A percentile compares a stretch with the other conserved stretches of the same genome.
phyloP scores from a whole-genome alignment of 1,140 invertebrate species.

The Macrosteles quadrilineatus region DNA sequence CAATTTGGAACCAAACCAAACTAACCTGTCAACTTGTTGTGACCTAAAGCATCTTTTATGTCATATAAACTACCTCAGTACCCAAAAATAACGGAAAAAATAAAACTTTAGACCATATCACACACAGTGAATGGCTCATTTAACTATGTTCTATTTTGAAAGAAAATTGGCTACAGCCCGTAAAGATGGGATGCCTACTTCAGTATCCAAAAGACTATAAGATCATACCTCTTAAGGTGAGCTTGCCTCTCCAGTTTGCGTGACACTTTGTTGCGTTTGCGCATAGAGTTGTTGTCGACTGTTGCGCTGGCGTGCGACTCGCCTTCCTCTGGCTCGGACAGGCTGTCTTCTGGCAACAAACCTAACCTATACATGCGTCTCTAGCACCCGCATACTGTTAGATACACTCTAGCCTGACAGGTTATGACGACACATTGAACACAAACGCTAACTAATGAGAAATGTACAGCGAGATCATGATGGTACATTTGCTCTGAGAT shows the following conservation, averaged over 20 bases:
- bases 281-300: slow-evolving; percentile 46
- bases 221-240: slow-evolving; percentile 70
- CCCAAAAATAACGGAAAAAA: not conserved
- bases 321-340: slow-evolving; percentile 39
- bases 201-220: no score
- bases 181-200: no score
- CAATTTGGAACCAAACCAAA: no score
- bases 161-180: slow-evolving; percentile 13
- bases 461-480: no score
- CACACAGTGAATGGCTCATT: no score
- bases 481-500: no score
- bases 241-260: slow-evolving; percentile 65
- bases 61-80: no score
- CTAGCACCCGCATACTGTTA: not conserved
- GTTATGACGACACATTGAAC: no score
- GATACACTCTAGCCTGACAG: no score
- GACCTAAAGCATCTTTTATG: no score
- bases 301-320: slow-evolving; percentile 33
- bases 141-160: not conserved
- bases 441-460: no score
- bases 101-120: not conserved
- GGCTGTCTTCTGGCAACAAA: slow-evolving; percentile 41
- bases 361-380: slow-evolving; percentile 26
- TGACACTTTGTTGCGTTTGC: slow-evolving; percentile 53
- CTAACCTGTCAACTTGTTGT: no score